A percentile compares a stretch with the other conserved stretches of the same genome.
Evolutionary conservation across 2,113 vertebrate genomes (phyloP).

Genomic region (Hemicordylus capensis): DNA sequence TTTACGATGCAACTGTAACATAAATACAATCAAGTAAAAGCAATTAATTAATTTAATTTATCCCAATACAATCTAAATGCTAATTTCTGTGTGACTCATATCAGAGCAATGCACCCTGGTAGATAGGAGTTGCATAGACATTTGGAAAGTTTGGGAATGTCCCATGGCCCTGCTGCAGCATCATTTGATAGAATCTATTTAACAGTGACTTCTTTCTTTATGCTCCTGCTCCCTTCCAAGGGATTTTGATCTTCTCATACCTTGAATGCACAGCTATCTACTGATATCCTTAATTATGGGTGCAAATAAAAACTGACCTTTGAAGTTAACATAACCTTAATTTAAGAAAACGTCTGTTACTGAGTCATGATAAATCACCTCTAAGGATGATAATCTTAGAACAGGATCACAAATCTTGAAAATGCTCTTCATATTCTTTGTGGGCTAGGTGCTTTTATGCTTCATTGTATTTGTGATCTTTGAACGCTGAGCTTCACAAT

Average conservation of each 20-base stretch:
- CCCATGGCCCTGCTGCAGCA: background rate
- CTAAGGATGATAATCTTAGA: accelerated
- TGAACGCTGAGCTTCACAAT: slow-evolving; percentile 44
- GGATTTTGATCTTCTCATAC: background rate
- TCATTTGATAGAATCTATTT: background rate
- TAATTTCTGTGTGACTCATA: too few species aligned
- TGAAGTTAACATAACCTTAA: background rate
- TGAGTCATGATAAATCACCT: background rate
- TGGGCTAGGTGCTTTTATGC: slow-evolving; percentile 20
- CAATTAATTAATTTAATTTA: too few species aligned
- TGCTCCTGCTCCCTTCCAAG: background rate
- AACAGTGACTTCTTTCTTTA: background rate
- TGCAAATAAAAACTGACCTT: background rate
- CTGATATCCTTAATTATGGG: background rate
- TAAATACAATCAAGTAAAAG: too few species aligned
- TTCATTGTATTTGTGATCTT: slow-evolving; percentile 20
- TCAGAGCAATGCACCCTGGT: too few species aligned
- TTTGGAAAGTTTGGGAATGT: background rate
- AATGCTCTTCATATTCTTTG: slow-evolving; percentile 2
- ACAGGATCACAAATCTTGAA: background rate
- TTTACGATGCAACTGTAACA: too few species aligned
- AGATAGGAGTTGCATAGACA: too few species aligned
- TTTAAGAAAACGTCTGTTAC: background rate
- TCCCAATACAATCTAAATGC: too few species aligned
- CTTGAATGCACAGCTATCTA: background rate